Base-by-base conservation (phyloP, 2,113 vertebrate genomes). In the Lucifuga dentata region DNA sequence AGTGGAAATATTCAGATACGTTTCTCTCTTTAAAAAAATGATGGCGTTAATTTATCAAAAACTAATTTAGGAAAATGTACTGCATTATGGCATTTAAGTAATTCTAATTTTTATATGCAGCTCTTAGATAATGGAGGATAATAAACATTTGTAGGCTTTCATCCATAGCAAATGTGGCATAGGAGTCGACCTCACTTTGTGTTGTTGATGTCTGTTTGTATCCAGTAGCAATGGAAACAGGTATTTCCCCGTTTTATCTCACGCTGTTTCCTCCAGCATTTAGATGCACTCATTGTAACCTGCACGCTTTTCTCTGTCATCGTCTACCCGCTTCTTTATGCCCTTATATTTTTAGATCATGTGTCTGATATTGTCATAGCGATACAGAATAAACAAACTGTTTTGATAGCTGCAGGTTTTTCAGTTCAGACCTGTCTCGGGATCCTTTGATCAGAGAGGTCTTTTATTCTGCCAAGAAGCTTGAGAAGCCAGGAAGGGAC, bases 311-410 rank as follows among this genome's bases (percentile, higher is more conserved):
- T 35, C 81, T 77, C 73, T 84, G 74, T 78, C 81, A 78, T 78
- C 72, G 52, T 67, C 76, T 69, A 32, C 59, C 81, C 38, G 51
- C 77, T 74, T 67, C 76, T 86, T 68, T 50, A 61, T 63, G 55
- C 53, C 61, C 53, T 53, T 73, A 70, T 89, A 88, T 89, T 87
- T 89, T 90, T 88, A 86, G 83, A 85, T 89, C 59, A 53, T 83
- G 86, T 91, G 89, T 91, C 90, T 88, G 86, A 88, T 88, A 81
- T 85, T 44, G 81, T 89, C 89, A 89, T 89, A 84, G 85, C 78
- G 63, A 83, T 89, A 64, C 75, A 78, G 74, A 76, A 76, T 89
- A 92, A 91, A 93, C 88, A 89, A 73, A 72, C 72, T 56, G 5
- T 70, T 79, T 65, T 51, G 79, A 70, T 84, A 76, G 67, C 74